Percentiles rank a stretch among this genome's conserved stretches.
phyloP scores from a whole-genome alignment of 1,140 invertebrate species.

The Zaprionus tsacasi region DNA sequence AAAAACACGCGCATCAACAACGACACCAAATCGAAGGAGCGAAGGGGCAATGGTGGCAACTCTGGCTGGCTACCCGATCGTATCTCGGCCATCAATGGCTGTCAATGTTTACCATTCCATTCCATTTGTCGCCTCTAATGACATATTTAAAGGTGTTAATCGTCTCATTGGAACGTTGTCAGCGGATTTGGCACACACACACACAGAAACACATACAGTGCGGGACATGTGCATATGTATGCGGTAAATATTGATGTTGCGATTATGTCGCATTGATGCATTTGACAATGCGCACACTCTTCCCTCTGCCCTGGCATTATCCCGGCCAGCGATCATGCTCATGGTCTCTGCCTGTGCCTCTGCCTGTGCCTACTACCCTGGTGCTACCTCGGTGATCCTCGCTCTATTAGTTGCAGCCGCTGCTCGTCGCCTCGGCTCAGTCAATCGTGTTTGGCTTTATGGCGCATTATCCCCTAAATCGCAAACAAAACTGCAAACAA shows the following conservation, averaged over 20 bases:
- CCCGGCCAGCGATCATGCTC: conserved; percentile 52
- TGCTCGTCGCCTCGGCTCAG: conserved; percentile 38
- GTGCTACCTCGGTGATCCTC: neutral
- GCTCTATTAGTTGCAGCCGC: conserved; percentile 64
- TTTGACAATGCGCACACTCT: conserved; percentile 71
- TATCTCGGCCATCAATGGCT: conserved; percentile 30
- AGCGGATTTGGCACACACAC: conserved; percentile 54
- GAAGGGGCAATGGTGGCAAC: neutral
- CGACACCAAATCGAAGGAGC: conserved; percentile 55
- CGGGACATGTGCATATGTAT: conserved; percentile 5
- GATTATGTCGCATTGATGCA: conserved; percentile 74
- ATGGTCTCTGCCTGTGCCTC: conserved; percentile 1
- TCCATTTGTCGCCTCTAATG: conserved; percentile 81
- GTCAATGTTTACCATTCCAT: conserved; percentile 63
- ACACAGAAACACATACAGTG: conserved; percentile 3
- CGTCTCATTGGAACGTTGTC: conserved; percentile 74
- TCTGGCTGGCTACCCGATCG: neutral
- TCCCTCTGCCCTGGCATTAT: conserved; percentile 53
- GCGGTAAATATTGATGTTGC: conserved; percentile 78
- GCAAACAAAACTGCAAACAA: conserved; percentile 81
- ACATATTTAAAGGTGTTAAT: conserved; percentile 81
- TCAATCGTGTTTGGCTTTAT: conserved; percentile 82
- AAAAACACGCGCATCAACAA: conserved; percentile 79
- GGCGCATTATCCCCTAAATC: conserved; percentile 80
- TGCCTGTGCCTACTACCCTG: neutral